Base-by-base conservation (phyloP, 2,888 invertebrate species). In the Eupithecia abbreviata region DNA sequence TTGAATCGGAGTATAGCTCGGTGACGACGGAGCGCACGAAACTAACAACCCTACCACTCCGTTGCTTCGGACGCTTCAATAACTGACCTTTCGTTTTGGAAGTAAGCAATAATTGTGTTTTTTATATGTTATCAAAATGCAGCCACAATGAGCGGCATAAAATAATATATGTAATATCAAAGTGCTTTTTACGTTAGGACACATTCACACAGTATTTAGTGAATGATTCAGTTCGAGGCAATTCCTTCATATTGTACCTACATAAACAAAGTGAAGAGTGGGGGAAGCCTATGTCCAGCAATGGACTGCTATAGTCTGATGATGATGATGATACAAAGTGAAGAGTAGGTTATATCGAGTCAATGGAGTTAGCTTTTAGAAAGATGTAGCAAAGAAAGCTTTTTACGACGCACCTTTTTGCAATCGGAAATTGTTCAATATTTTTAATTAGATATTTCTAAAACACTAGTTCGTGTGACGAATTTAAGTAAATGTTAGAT, bases 341-440 rank as follows among this genome's bases (percentile, higher is more conserved):
- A 58, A 18, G 18, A 58, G 55, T 58, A 13, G 49, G 49, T 49
- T 30, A 62, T 5, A 65, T 30, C 30, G 42, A 66, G 66, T 66
- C 66, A 42, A 58, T 66, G 66, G 66, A 13, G 66, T 42, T 1
- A 43, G 67, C 78, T 30, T 77, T 72, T 73, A 78, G 79, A 77
- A 81, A 72, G 67, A 55, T 45, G 49, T 83, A 71, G 81, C 73
- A 75, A 79, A 82, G 82, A 82, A 45, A 78, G 91, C 90, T 90
- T 91, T 79, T 90, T 89, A 85, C 80, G 72, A 80, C 71, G 88
- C 90, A 90, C 90, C 79, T 84, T 83, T 79, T 84, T 85, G 83
- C 84, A 88, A 86, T 81, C 75, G 76, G 83, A 86, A 87, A 85
- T 81, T 78, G 49, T 71, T 80, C 43, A 76, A 78, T 79, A 18